These are phyloP conservation scores for Drosophila sechellia DNA, from an alignment of 1,140 invertebrate genomes.

Conservation along the genomic window DNA sequence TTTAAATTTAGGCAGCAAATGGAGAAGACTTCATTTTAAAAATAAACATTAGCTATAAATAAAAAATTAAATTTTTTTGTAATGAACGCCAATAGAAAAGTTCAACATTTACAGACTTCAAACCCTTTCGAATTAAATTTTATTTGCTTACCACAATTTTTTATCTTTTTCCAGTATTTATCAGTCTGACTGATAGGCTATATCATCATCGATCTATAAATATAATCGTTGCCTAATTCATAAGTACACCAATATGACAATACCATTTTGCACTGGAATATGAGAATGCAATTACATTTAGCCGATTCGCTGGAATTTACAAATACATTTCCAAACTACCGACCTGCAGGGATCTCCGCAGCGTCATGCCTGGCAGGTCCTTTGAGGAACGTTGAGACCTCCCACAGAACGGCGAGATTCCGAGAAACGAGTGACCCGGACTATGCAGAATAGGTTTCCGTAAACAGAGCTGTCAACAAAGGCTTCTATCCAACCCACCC, in stretches of 20 bases:
- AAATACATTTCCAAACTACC: neutral
- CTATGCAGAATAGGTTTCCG: slow-evolving; percentile 21
- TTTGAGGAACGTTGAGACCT: neutral
- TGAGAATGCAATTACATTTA: too few relatives aligned
- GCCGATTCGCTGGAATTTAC: neutral
- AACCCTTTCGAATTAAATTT: too few relatives aligned
- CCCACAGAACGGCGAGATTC: slow-evolving; percentile 45
- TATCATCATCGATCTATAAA: slow-evolving; percentile 13
- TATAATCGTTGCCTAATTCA: neutral
- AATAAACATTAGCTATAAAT: too few relatives aligned
- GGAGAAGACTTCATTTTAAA: too few relatives aligned
- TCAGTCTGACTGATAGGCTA: too few relatives aligned
- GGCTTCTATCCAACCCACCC: neutral
- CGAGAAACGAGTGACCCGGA: slow-evolving; percentile 55
- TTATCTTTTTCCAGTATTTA: neutral
- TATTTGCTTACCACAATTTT: too few relatives aligned
- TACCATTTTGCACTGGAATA: neutral
- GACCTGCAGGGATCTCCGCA: slow-evolving; percentile 39
- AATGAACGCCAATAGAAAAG: too few relatives aligned
- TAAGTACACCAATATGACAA: neutral
- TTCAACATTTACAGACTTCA: too few relatives aligned
- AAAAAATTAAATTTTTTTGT: too few relatives aligned
- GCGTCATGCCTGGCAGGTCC: slow-evolving; percentile 18
- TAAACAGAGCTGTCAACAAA: slow-evolving; percentile 64
- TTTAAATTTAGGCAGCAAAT: neutral